These are phyloP conservation scores for Lycocerus yunnanus DNA, from an alignment of 2,888 invertebrate species.

Conservation along the genomic window DNA sequence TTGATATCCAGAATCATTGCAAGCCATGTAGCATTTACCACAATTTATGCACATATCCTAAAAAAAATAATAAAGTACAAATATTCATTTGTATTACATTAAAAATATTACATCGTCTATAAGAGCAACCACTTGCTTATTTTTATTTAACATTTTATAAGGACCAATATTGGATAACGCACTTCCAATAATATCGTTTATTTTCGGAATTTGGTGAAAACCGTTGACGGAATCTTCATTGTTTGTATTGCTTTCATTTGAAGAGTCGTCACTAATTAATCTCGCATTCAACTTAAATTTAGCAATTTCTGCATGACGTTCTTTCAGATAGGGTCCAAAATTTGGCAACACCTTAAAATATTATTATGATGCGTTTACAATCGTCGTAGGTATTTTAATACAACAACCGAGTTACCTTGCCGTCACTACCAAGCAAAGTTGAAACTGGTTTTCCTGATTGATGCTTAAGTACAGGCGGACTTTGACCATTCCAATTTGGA, in stretches of 20 bases:
- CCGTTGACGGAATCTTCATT: neutral
- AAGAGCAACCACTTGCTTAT: constrained; percentile 92
- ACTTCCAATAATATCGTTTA: constrained; percentile 78
- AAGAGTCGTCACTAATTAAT: neutral
- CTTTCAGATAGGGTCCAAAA: constrained; percentile 82
- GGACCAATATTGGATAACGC: constrained; percentile 78
- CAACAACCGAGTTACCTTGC: constrained; percentile 61
- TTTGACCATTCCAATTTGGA: constrained; percentile 91
- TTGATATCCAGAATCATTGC: constrained; percentile 97
- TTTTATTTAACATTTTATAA: constrained; percentile 85
- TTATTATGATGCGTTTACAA: neutral
- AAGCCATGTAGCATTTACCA: constrained; percentile 99
- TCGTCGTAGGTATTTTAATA: neutral
- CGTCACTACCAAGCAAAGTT: constrained; percentile 66
- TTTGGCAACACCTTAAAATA: constrained; percentile 66
- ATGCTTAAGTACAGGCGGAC: constrained; percentile 86
- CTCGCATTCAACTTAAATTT: constrained; percentile 46
- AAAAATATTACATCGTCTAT: constrained; percentile 91
- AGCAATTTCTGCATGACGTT: constrained; percentile 72
- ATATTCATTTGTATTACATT: neutral
- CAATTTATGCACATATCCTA: constrained; percentile 99
- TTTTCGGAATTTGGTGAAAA: constrained; percentile 55
- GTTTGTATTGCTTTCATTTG: neutral
- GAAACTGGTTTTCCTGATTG: constrained; percentile 91
- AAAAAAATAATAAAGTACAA: neutral